phyloP scores from a whole-genome alignment of 2,113 vertebrate species.

The Zosterops borbonicus region DNA sequence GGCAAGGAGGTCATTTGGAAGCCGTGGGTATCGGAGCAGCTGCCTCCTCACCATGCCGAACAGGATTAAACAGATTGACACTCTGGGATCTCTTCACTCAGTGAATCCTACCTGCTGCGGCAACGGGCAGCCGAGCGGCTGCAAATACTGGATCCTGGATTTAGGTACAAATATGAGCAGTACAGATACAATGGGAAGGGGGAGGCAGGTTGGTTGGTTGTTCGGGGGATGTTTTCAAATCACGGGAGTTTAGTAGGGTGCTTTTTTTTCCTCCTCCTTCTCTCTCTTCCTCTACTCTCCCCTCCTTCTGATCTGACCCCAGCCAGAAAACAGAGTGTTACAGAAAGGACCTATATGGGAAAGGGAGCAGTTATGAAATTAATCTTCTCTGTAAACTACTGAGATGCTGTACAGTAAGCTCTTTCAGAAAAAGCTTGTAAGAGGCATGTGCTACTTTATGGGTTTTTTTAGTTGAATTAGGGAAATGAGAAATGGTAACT shows the following conservation, averaged over 20 bases:
- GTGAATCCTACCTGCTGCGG: slow-evolving; percentile 75
- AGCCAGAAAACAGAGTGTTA: neutral
- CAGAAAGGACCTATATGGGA: neutral
- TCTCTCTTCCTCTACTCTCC: neutral
- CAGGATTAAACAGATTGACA: slow-evolving; percentile 79
- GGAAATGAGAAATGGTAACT: neutral
- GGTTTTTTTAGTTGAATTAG: neutral
- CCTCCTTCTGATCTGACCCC: neutral
- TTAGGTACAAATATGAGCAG: slow-evolving; percentile 78
- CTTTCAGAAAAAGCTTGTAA: neutral
- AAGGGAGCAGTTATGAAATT: neutral
- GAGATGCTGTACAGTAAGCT: slow-evolving; percentile 11
- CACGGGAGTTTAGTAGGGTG: neutral
- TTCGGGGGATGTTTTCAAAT: neutral
- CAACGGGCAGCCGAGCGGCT: slow-evolving; percentile 79
- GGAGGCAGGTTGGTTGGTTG: neutral
- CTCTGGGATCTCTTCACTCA: slow-evolving; percentile 78
- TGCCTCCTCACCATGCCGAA: slow-evolving; percentile 79
- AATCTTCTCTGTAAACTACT: neutral
- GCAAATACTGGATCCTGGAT: slow-evolving; percentile 97
- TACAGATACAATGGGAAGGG: neutral
- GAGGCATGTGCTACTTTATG: neutral
- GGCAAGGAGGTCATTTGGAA: neutral
- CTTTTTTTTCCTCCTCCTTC: neutral
- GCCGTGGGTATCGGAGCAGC: neutral